Conservation (phyloP, 2,888 invertebrate genomes). For the Pyrocoelia pectoralis region DNA sequence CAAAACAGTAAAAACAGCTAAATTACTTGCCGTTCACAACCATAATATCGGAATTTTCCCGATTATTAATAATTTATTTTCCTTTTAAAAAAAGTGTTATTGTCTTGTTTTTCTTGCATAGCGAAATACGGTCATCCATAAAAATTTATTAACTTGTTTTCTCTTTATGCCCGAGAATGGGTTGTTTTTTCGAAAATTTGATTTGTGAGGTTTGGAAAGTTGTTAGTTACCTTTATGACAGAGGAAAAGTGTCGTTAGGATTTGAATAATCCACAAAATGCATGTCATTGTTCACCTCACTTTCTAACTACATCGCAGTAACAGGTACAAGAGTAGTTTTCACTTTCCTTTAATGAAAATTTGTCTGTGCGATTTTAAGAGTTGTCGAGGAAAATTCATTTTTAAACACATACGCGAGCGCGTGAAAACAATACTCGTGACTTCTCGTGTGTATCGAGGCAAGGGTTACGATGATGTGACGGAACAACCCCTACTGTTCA, state of each 20-base stretch:
- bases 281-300: conserved; percentile 36
- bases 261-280: conserved; percentile 28
- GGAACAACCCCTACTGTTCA: conserved; percentile 36
- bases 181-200: neutral
- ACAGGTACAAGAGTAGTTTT: conserved; percentile 12
- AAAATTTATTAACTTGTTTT: conserved; percentile 12
- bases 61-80: neutral
- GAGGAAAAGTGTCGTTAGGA: conserved; percentile 24
- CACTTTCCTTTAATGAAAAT: conserved; percentile 8
- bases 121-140: neutral
- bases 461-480: conserved; percentile 34
- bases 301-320: conserved; percentile 28
- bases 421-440: conserved; percentile 26
- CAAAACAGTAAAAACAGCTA: neutral
- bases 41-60: neutral
- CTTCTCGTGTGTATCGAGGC: conserved; percentile 24
- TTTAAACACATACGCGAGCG: conserved; percentile 32
- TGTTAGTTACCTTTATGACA: conserved; percentile 25
- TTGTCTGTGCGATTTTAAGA: neutral
- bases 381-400: conserved; percentile 20
- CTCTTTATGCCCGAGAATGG: neutral
- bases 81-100: neutral
- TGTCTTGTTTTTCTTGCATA: conserved; percentile 4
- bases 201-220: neutral
- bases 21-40: neutral